Evolutionary conservation across 2,888 invertebrate genomes (phyloP), one percentile per base, ranked within the genome.

Genomic region (Siphonodentalium dalli): DNA sequence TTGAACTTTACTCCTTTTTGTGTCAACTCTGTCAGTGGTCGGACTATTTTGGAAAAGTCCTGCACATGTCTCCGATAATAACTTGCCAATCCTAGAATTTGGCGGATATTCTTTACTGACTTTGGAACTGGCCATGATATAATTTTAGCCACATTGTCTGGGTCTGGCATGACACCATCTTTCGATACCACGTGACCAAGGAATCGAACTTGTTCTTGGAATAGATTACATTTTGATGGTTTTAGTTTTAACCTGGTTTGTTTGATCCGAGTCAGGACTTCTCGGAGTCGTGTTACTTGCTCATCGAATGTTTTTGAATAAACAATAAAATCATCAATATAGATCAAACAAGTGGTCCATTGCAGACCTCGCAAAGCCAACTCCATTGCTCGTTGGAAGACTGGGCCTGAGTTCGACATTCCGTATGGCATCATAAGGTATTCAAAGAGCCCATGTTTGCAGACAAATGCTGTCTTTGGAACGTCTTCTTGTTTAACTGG

Each of bases 361-460:
- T 52, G 52, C 20, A 52, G 39, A 13, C 52, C 45, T 20, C 42
- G 53, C 13, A 53, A 21, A 27, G 45, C 53, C 23, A 53, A 7
- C 23, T 53, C 53, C 46, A 53, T 46, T 11, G 53, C 42, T 11
- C 53, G 11, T 20, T 52, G 52, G 35, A 53, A 53, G 1, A 47
- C 47, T 5, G 31, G 27, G 2, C 35, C 53, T 21, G 53, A 20
- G 23, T 41, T 53, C 23, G 46, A 46, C 13, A 53, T 24, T 15
- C 46, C 46, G 26, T 46, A 53, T 15, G 53, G 53, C 47, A 52
- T 45, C 2, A 44, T n/a, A 2, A 40, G 39, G 44, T 45, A 45
- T 20, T 52, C 51, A 39, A 39, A 52, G 20, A 45, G 51, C 6
- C 51, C 51, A 15, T 33, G 45, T 38, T 52, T 52, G 34, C 51